These are phyloP conservation scores for Selene dorsalis DNA, from an alignment of 2,797 vertebrate species.

Conservation along the genomic window DNA sequence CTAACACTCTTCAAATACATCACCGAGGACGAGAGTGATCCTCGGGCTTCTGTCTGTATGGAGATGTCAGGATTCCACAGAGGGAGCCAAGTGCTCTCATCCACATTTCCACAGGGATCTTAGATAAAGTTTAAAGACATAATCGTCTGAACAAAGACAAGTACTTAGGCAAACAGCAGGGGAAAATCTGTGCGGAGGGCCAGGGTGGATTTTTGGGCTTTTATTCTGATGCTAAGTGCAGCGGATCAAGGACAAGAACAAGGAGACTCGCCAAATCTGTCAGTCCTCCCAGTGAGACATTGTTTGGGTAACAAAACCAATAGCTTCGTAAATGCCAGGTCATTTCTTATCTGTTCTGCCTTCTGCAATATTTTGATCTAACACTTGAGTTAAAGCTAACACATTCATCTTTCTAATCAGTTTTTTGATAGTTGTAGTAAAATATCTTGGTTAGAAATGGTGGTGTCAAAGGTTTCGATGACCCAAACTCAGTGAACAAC, in stretches of 20 bases:
- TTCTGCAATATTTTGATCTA: slow-evolving; percentile 21
- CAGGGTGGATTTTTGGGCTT: slow-evolving; percentile 38
- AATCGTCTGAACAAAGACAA: slow-evolving; percentile 61
- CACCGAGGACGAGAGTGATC: slow-evolving; percentile 56
- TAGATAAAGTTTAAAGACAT: slow-evolving; percentile 53
- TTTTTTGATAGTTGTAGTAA: not conserved
- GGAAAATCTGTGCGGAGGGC: slow-evolving; percentile 37
- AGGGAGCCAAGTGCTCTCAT: slow-evolving; percentile 51
- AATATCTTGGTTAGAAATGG: not conserved
- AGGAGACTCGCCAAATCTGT: slow-evolving; percentile 33
- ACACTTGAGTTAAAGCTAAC: slow-evolving; percentile 6
- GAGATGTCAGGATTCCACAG: slow-evolving; percentile 60
- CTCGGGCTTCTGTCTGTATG: slow-evolving; percentile 74
- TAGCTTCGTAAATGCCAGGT: slow-evolving; percentile 8
- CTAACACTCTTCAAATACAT: slow-evolving; percentile 72
- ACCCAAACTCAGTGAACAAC: no score
- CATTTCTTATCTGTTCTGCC: slow-evolving; percentile 33
- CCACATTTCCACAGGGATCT: slow-evolving; percentile 54
- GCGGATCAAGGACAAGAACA: slow-evolving; percentile 1
- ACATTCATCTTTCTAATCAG: not conserved
- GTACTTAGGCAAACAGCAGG: slow-evolving; percentile 50
- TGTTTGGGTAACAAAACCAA: slow-evolving; percentile 35
- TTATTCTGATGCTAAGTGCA: slow-evolving; percentile 39
- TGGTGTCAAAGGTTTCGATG: not conserved
- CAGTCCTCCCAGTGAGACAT: slow-evolving; percentile 25